Conservation (phyloP, 2,113 vertebrate genomes). For the Paradoxurus hermaphroditus region DNA sequence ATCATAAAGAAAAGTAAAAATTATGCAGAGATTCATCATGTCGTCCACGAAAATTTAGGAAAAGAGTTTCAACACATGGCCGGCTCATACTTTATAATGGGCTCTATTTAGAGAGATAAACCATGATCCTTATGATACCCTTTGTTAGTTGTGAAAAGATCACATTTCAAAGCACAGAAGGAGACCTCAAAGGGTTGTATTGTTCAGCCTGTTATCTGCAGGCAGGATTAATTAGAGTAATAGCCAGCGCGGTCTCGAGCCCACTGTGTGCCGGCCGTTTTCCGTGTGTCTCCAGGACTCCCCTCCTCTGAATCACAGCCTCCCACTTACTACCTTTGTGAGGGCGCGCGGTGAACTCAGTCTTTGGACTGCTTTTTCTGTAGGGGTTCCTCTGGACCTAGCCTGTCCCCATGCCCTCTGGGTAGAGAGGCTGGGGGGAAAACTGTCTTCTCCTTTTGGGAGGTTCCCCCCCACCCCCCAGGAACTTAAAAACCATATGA, state of each 20-base stretch:
- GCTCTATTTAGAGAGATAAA: constrained; percentile 58
- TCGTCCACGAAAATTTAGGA: constrained; percentile 32
- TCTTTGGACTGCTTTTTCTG: not conserved
- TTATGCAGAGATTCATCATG: constrained; percentile 51
- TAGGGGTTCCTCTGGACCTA: not conserved
- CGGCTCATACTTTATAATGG: constrained; percentile 43
- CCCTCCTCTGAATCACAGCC: not conserved
- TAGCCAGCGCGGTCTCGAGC: not conserved
- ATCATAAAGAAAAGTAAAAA: constrained; percentile 62
- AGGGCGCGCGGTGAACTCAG: not conserved
- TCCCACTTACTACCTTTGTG: not conserved
- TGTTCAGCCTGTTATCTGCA: constrained; percentile 3
- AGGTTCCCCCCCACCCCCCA: too few relatives aligned
- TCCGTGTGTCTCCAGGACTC: not conserved
- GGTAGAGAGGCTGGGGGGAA: not conserved
- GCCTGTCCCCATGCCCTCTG: not conserved
- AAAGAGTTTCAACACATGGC: not conserved
- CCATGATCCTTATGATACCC: constrained; percentile 37
- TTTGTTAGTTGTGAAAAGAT: constrained; percentile 51
- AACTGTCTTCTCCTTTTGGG: not conserved
- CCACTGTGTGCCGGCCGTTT: constrained; percentile 29
- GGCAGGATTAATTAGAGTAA: constrained; percentile 43
- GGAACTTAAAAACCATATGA: not conserved
- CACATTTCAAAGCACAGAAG: constrained; percentile 36
- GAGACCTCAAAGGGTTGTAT: not conserved